Evolutionary conservation across 2,888 invertebrate species (phyloP).

Genomic region (Cosmopolites sordidus): DNA sequence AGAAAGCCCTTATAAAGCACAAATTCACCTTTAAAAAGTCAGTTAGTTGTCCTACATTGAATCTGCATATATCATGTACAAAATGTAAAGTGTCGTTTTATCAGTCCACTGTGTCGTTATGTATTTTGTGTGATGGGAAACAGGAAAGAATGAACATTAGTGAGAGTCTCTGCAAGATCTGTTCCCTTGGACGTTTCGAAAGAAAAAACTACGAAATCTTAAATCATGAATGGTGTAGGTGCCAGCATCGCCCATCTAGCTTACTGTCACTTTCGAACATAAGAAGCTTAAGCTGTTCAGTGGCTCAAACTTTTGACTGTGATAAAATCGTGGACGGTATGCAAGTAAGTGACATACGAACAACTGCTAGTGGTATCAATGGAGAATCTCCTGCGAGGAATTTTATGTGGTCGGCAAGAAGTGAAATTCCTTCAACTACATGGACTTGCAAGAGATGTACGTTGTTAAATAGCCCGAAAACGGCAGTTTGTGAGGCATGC

Average conservation of each 20-base stretch:
- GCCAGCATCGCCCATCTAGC: slow-evolving; percentile 39
- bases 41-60: slow-evolving; percentile 31
- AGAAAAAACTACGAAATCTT: slow-evolving; percentile 41
- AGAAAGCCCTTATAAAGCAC: slow-evolving; percentile 5
- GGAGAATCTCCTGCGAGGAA: slow-evolving; percentile 35
- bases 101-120: slow-evolving; percentile 29
- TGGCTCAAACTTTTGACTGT: slow-evolving; percentile 41
- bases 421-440: slow-evolving; percentile 40
- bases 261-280: slow-evolving; percentile 44
- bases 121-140: slow-evolving; percentile 40
- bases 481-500: slow-evolving; percentile 70
- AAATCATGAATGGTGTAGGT: slow-evolving; percentile 42
- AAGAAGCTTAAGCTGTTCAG: slow-evolving; percentile 45
- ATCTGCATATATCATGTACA: slow-evolving; percentile 22
- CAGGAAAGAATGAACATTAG: slow-evolving; percentile 44
- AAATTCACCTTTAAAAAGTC: slow-evolving; percentile 21
- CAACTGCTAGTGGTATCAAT: slow-evolving; percentile 47
- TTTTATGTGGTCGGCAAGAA: slow-evolving; percentile 43
- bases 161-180: slow-evolving; percentile 46
- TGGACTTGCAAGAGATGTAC: slow-evolving; percentile 77
- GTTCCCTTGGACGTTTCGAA: slow-evolving; percentile 41
- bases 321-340: slow-evolving; percentile 38
- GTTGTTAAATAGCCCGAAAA: slow-evolving; percentile 63
- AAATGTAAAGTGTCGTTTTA: slow-evolving; percentile 29
- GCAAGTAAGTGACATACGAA: slow-evolving; percentile 39